A percentile compares a stretch with the other conserved stretches of the same genome.
Evolutionary conservation across 2,888 invertebrate species (phyloP).

Genomic region (Mesochorus sp.): DNA sequence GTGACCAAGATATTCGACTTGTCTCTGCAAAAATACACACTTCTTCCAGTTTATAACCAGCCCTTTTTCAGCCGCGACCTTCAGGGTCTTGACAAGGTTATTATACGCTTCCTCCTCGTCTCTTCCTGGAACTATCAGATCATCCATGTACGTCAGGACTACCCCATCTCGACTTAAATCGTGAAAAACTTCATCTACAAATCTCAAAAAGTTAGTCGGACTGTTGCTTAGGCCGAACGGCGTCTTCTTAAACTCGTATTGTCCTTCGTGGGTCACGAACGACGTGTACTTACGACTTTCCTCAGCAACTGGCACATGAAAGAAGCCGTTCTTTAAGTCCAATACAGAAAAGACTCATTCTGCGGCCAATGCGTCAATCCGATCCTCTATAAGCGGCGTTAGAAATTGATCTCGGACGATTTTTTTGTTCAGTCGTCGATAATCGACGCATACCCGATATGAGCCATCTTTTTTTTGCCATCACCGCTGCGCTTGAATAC

Average conservation of each 20-base stretch:
- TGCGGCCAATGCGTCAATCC: conserved; percentile 56
- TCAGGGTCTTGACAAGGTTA: conserved; percentile 54
- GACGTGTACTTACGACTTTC: conserved; percentile 64
- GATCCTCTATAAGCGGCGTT: conserved; percentile 65
- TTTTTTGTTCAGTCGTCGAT: conserved; percentile 60
- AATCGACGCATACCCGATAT: conserved; percentile 66
- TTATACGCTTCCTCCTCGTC: conserved; percentile 26
- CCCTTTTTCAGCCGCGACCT: conserved; percentile 51
- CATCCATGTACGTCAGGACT: conserved; percentile 55
- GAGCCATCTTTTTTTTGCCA: conserved; percentile 63
- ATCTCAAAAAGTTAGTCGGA: conserved; percentile 52
- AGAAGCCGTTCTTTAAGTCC: conserved; percentile 66
- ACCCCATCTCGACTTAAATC: conserved; percentile 22
- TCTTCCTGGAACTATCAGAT: conserved; percentile 49
- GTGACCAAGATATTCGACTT: conserved; percentile 69
- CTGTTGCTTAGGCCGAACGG: conserved; percentile 58
- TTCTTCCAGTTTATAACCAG: conserved; percentile 64
- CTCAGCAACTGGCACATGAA: conserved; percentile 63
- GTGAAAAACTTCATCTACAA: conserved; percentile 52
- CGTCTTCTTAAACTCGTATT: conserved; percentile 62
- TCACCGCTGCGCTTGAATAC: conserved; percentile 61
- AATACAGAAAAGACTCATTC: conserved; percentile 59
- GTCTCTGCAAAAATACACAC: conserved; percentile 58
- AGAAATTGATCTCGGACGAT: conserved; percentile 64
- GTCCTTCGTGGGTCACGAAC: conserved; percentile 63